These are phyloP conservation scores for Spizaetus ornatus DNA, from an alignment of 2,113 vertebrate genomes.

Conservation along the genomic window DNA sequence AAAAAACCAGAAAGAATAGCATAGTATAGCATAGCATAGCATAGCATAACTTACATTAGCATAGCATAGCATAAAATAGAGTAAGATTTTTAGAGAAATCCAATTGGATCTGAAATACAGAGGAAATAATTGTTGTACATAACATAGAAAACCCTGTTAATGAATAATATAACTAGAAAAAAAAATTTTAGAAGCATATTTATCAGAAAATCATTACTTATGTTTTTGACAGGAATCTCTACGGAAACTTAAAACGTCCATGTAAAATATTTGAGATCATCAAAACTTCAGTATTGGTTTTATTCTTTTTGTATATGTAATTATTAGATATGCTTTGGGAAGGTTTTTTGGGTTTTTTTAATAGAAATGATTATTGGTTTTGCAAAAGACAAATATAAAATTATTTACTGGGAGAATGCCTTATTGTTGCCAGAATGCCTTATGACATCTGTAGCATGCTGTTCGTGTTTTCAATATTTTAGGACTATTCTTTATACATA, in stretches of 20 bases:
- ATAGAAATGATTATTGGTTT: not conserved
- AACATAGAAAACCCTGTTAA: fast-evolving
- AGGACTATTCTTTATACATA: not conserved
- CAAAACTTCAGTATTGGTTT: not conserved
- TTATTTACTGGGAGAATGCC: not conserved
- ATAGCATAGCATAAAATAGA: not conserved
- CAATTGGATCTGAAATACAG: not conserved
- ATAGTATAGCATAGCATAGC: not conserved
- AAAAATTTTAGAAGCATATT: not conserved
- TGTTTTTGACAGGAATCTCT: not conserved
- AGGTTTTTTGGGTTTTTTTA: not conserved
- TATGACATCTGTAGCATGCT: not conserved
- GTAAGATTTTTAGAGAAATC: not conserved
- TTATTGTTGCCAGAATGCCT: not conserved
- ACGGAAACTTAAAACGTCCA: no score
- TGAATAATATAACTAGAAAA: not conserved
- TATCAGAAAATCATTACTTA: not conserved
- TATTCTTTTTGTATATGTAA: not conserved
- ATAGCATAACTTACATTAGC: not conserved
- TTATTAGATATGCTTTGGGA: not conserved
- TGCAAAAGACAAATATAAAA: not conserved
- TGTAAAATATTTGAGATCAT: not conserved
- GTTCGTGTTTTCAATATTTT: not conserved
- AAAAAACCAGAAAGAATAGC: fast-evolving
- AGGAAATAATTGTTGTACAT: not conserved